Evolutionary conservation across 2,888 invertebrate genomes (phyloP).

Genomic region (Cheilosia pagana): DNA sequence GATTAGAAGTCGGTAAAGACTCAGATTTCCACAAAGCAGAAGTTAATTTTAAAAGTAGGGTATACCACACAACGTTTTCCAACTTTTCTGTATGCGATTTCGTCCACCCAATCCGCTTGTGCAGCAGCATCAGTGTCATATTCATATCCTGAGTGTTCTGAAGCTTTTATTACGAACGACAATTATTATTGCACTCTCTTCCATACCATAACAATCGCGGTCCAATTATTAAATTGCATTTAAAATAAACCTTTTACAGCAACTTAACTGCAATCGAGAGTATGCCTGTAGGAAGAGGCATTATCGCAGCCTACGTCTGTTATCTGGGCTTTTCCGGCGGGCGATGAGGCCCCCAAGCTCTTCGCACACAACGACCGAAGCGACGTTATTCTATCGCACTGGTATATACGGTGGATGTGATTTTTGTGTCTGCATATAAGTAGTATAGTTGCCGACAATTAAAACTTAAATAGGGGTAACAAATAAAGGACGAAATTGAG

Average conservation of each 20-base stretch:
- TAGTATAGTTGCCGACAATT: conserved; percentile 58
- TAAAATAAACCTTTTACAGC: conserved; percentile 41
- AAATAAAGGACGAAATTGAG: conserved; percentile 65
- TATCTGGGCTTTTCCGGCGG: conserved; percentile 43
- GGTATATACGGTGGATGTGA: conserved; percentile 2
- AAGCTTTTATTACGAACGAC: conserved; percentile 30
- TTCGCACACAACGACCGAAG: not conserved
- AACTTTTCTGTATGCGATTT: not conserved
- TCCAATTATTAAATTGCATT: conserved; percentile 64
- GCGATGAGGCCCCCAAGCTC: conserved; percentile 16
- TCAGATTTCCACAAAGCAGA: too few species aligned
- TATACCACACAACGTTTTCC: too few species aligned
- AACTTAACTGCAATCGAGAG: conserved; percentile 59
- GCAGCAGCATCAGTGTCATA: not conserved
- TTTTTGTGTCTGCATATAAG: conserved; percentile 16
- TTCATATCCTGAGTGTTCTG: conserved; percentile 4
- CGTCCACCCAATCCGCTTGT: not conserved
- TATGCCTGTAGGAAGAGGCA: conserved; percentile 44
- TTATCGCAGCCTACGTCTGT: conserved; percentile 43
- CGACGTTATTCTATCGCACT: conserved; percentile 21
- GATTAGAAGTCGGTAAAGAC: too few species aligned
- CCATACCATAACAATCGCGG: conserved; percentile 30
- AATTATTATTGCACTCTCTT: conserved; percentile 34
- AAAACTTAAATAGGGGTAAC: conserved; percentile 68
- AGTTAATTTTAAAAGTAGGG: too few species aligned